Conservation (phyloP, 2,797 vertebrate genomes). For the Xenentodon cancila region DNA sequence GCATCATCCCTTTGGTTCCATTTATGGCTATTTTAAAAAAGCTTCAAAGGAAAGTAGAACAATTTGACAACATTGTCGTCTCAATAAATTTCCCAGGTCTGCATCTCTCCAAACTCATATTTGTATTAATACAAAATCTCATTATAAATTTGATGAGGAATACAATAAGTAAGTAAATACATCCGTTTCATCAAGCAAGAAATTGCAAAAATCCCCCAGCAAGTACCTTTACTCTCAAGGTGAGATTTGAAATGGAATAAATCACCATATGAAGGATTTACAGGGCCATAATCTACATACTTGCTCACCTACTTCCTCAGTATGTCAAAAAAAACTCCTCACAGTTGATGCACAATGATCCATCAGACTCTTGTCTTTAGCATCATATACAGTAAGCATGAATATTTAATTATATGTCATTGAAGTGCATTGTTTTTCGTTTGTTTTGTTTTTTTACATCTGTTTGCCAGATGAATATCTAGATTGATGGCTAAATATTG, state of each 20-base stretch:
- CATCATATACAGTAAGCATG: constrained; percentile 6
- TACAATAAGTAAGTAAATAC: constrained; percentile 85
- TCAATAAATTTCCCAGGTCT: constrained; percentile 76
- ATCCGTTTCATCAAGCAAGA: constrained; percentile 84
- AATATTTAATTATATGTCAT: not conserved
- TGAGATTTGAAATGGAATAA: constrained; percentile 74
- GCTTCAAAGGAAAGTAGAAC: constrained; percentile 65
- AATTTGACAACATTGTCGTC: constrained; percentile 72
- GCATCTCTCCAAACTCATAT: constrained; percentile 71
- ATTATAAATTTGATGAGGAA: constrained; percentile 82
- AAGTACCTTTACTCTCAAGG: constrained; percentile 75
- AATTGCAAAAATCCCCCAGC: constrained; percentile 81
- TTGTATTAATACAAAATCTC: constrained; percentile 84
- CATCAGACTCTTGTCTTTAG: constrained; percentile 43
- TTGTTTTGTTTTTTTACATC: no score
- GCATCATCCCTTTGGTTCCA: constrained; percentile 42
- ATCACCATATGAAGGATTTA: constrained; percentile 69
- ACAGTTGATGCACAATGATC: constrained; percentile 46
- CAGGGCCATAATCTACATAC: constrained; percentile 71
- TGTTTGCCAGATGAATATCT: constrained; percentile 13
- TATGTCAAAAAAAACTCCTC: constrained; percentile 53
- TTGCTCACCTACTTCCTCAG: constrained; percentile 65
- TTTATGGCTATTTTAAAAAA: constrained; percentile 65
- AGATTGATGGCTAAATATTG: constrained; percentile 16
- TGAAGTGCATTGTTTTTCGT: not conserved